phyloP scores from a whole-genome alignment of 2,113 vertebrate genomes.

The Plecturocebus donacophilus region DNA sequence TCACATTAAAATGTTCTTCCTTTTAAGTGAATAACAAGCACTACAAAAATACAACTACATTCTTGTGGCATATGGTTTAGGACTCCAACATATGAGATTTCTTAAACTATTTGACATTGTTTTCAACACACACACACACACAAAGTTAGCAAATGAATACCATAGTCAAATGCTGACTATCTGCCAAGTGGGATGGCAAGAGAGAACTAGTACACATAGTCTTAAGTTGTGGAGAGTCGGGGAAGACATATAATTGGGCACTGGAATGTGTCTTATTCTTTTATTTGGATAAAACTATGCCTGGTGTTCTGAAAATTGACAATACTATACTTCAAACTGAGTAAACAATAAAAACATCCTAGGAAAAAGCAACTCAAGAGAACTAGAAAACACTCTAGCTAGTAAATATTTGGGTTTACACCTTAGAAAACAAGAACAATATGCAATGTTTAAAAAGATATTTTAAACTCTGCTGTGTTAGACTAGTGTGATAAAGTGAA shows the following conservation, averaged over 20 bases:
- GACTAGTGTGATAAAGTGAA: background rate
- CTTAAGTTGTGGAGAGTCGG: background rate
- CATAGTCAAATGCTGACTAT: background rate
- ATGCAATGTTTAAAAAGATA: background rate
- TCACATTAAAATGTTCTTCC: background rate
- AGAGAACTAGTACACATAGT: background rate
- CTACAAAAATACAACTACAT: background rate
- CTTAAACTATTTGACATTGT: slow-evolving; percentile 1
- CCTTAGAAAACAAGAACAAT: background rate
- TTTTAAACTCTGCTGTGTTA: background rate
- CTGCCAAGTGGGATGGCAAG: background rate
- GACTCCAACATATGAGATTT: background rate
- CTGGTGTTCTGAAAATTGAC: background rate
- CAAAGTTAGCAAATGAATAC: background rate
- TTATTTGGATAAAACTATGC: slow-evolving; percentile 23
- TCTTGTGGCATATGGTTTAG: background rate
- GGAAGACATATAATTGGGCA: background rate
- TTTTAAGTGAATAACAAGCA: slow-evolving; percentile 51
- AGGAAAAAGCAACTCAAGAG: background rate
- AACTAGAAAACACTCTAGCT: slow-evolving; percentile 36
- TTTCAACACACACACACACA: background rate
- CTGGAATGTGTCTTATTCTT: slow-evolving; percentile 18
- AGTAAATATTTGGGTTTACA: slow-evolving; percentile 3
- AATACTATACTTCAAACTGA: background rate
- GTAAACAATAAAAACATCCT: slow-evolving; percentile 11